Evolutionary conservation across 2,888 invertebrate species (phyloP).

Genomic region (Aspidiotus rigidus): DNA sequence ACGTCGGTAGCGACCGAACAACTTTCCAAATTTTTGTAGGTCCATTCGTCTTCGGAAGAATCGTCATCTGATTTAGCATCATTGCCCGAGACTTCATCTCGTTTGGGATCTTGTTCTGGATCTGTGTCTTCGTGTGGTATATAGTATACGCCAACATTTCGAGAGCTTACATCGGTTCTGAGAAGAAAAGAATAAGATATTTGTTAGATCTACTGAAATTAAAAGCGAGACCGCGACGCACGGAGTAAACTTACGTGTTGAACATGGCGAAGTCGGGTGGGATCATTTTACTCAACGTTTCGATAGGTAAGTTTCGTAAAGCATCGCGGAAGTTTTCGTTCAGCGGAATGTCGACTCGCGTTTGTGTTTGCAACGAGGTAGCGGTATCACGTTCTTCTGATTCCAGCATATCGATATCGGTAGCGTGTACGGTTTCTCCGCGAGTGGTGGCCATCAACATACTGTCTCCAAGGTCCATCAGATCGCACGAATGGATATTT

Average conservation of each 20-base stretch:
- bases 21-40: conserved; percentile 44
- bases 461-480: conserved; percentile 26
- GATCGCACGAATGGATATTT: conserved; percentile 13
- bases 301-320: neutral
- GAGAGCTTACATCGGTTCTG: conserved; percentile 63
- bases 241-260: neutral
- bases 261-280: neutral
- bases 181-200: conserved; percentile 40
- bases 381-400: neutral
- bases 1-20: conserved; percentile 24
- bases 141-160: conserved; percentile 71
- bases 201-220: neutral
- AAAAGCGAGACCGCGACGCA: neutral
- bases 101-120: conserved; percentile 53
- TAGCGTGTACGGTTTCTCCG: too few species aligned
- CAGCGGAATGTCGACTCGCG: neutral
- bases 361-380: neutral
- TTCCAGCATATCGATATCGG: conserved; percentile 1
- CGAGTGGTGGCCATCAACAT: neutral
- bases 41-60: conserved; percentile 37
- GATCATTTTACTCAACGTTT: conserved; percentile 4
- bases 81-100: conserved; percentile 42
- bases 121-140: conserved; percentile 80
- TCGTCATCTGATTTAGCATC: conserved; percentile 35
- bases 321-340: conserved; percentile 8